Percentiles rank a stretch among this genome's conserved stretches.
These are phyloP conservation scores for Salvelinus namaycush DNA, from an alignment of 2,113 vertebrate genomes.

Conservation along the genomic window DNA sequence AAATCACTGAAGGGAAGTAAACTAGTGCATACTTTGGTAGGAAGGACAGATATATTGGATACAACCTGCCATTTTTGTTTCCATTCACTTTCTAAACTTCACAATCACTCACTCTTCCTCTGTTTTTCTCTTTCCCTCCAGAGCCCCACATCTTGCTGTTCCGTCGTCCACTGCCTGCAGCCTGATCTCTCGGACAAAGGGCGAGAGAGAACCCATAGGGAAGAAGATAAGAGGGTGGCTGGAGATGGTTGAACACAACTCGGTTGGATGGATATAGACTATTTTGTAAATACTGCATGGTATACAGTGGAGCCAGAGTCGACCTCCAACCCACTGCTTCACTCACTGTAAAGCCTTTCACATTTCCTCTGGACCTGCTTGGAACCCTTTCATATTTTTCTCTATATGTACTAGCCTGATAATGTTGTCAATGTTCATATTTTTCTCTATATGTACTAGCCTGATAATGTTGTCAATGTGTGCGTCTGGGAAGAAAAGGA, in stretches of 20 bases:
- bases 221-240: not conserved
- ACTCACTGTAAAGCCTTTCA: not conserved
- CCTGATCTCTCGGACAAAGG: constrained; percentile 1
- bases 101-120: not conserved
- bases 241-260: not conserved
- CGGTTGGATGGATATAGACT: not conserved
- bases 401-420: no score
- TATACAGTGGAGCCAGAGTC: not conserved
- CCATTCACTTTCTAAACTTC: no score
- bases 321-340: not conserved
- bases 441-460: no score
- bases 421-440: no score
- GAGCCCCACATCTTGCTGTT: constrained; percentile 80
- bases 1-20: no score
- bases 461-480: no score
- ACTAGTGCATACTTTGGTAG: no score
- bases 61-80: no score
- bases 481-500: no score
- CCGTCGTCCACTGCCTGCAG: constrained; percentile 64
- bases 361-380: not conserved
- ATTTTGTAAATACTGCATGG: not conserved
- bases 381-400: not conserved
- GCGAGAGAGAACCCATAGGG: not conserved
- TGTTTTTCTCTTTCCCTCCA: constrained; percentile 24
- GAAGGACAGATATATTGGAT: no score